Evolutionary conservation across 1,140 invertebrate genomes (phyloP).

Genomic region (Hycleus cichorii): DNA sequence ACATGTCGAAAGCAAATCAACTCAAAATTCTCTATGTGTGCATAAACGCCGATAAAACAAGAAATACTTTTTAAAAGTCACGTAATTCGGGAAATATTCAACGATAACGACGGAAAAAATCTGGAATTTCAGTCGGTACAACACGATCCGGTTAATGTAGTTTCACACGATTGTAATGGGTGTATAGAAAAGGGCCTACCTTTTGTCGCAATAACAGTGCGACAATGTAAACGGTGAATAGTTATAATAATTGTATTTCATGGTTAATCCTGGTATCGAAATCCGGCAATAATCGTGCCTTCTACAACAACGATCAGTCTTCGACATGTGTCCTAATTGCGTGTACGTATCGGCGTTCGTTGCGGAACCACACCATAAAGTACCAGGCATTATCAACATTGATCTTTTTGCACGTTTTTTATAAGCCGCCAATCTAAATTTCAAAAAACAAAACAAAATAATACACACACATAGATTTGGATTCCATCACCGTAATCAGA

Average conservation of each 20-base stretch:
- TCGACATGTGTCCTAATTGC: slow-evolving; percentile 59
- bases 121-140: background rate
- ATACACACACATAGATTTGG: too few species aligned
- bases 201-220: slow-evolving; percentile 78
- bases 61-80: too few species aligned
- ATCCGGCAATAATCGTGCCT: slow-evolving; percentile 66
- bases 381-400: slow-evolving; percentile 59
- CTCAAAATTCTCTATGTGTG: too few species aligned
- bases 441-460: background rate
- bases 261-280: slow-evolving; percentile 61
- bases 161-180: background rate
- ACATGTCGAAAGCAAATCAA: too few species aligned
- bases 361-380: slow-evolving; percentile 76
- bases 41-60: too few species aligned
- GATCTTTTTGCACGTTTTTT: slow-evolving; percentile 4
- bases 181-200: slow-evolving; percentile 43
- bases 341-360: slow-evolving; percentile 54
- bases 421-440: background rate
- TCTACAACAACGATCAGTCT: slow-evolving; percentile 72
- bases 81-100: too few species aligned
- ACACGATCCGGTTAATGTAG: too few species aligned
- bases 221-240: slow-evolving; percentile 74
- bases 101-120: background rate
- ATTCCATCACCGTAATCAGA: too few species aligned
- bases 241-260: slow-evolving; percentile 69